phyloP scores from a whole-genome alignment of 2,888 invertebrate species.

The Watsonalla cultraria region DNA sequence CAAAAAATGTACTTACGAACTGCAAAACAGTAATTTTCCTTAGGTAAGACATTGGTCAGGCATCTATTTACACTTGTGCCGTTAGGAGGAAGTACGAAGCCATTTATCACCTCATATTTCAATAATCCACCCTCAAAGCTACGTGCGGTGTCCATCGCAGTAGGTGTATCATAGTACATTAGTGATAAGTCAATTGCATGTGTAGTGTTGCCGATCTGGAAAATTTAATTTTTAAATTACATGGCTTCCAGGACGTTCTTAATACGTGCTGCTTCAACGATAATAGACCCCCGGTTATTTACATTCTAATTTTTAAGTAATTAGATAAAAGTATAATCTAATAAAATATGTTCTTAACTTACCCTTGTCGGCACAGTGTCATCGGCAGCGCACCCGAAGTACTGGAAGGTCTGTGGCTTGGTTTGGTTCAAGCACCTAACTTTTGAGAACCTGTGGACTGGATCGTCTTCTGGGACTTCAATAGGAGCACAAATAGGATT shows the following conservation, averaged over 20 bases:
- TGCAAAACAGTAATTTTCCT: constrained; percentile 16
- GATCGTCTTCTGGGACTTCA: constrained; percentile 26
- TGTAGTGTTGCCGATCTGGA: constrained; percentile 12
- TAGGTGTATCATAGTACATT: constrained; percentile 5
- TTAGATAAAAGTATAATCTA: neutral
- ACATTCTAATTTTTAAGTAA: too few relatives aligned
- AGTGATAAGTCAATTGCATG: constrained; percentile 11
- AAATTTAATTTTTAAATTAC: too few relatives aligned
- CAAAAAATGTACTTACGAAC: constrained; percentile 15
- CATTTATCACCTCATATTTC: constrained; percentile 9
- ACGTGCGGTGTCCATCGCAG: constrained; percentile 1
- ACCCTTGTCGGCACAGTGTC: constrained; percentile 26
- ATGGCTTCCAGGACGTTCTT: too few relatives aligned
- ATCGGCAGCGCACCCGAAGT: constrained; percentile 23
- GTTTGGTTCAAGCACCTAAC: constrained; percentile 35
- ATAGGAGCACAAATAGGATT: constrained; percentile 25
- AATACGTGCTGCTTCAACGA: too few relatives aligned
- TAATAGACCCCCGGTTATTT: too few relatives aligned
- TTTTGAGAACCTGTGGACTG: constrained; percentile 27
- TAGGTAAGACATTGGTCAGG: constrained; percentile 5
- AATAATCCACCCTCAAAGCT: constrained; percentile 9
- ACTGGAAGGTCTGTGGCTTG: constrained; percentile 30
- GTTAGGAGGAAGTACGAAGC: constrained; percentile 8
- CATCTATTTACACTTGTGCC: constrained; percentile 1
- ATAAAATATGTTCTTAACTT: constrained; percentile 2